Percentiles rank a stretch among this genome's conserved stretches.
phyloP scores from a whole-genome alignment of 2,888 invertebrate genomes.

The Synanthedon vespiformis region DNA sequence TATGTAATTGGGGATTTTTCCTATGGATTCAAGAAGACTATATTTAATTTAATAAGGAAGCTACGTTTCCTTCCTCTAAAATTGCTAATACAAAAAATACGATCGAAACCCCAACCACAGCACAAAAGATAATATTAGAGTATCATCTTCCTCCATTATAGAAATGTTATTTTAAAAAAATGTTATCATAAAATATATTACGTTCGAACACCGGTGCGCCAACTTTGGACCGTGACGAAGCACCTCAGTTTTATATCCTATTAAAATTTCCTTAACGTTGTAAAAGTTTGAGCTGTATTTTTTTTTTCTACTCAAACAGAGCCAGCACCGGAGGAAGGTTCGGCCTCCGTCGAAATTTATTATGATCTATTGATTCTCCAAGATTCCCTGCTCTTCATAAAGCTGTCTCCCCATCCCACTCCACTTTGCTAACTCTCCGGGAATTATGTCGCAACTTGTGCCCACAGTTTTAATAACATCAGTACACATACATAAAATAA shows the following conservation, averaged over 20 bases:
- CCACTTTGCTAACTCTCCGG: constrained; percentile 24
- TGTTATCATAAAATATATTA: not conserved
- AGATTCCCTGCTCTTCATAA: constrained; percentile 26
- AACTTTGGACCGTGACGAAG: not conserved
- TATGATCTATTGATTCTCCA: constrained; percentile 45
- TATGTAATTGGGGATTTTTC: too few relatives aligned
- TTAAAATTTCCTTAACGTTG: constrained; percentile 1
- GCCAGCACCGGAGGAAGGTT: constrained; percentile 2
- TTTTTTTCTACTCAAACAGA: constrained; percentile 5
- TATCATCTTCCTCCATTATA: not conserved
- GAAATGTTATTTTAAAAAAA: not conserved
- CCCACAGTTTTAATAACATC: too few relatives aligned
- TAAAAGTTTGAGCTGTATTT: constrained; percentile 6
- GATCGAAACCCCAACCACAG: too few relatives aligned
- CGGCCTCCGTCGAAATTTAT: constrained; percentile 29
- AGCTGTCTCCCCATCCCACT: constrained; percentile 10
- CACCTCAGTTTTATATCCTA: constrained; percentile 1
- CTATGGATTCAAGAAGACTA: too few relatives aligned
- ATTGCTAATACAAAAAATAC: too few relatives aligned
- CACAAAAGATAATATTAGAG: not conserved
- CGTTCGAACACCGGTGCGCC: not conserved
- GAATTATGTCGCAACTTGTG: constrained; percentile 45
- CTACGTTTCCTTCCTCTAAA: too few relatives aligned
- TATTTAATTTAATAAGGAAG: too few relatives aligned
- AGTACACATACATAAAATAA: too few relatives aligned